phyloP scores from a whole-genome alignment of 1,140 invertebrate species.

The Diprion similis region DNA sequence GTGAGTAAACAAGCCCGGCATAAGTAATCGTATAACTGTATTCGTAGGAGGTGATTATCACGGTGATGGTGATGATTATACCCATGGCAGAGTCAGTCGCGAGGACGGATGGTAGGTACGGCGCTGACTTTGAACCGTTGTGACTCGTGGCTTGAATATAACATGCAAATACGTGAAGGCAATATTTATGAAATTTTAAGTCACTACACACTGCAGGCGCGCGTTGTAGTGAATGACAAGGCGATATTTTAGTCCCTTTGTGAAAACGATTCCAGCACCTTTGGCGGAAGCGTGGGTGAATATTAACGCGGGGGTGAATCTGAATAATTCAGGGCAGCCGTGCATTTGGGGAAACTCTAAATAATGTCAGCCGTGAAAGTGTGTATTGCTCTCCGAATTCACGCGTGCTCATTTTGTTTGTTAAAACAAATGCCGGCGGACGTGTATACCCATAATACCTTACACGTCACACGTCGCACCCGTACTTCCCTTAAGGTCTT shows the following conservation, averaged over 20 bases:
- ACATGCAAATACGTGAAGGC: constrained; percentile 6
- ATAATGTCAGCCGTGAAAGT: not conserved
- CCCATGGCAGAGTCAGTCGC: too few relatives aligned
- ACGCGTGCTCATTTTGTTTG: not conserved
- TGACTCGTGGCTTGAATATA: constrained; percentile 3
- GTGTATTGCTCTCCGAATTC: not conserved
- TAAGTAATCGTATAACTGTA: too few relatives aligned
- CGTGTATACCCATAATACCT: too few relatives aligned
- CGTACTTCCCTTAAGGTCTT: too few relatives aligned
- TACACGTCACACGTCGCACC: too few relatives aligned
- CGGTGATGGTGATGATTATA: too few relatives aligned
- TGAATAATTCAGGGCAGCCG: not conserved
- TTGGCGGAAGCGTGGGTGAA: constrained; percentile 10
- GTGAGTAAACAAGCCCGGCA: too few relatives aligned
- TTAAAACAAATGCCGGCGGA: too few relatives aligned
- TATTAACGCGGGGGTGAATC: constrained; percentile 12
- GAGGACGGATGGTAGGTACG: too few relatives aligned
- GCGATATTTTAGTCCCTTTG: constrained; percentile 18
- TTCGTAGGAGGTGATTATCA: too few relatives aligned
- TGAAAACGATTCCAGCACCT: constrained; percentile 15
- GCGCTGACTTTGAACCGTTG: not conserved
- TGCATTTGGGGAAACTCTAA: constrained; percentile 1
- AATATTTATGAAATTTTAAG: constrained; percentile 15
- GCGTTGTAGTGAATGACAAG: constrained; percentile 9
- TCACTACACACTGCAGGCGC: not conserved